Base-by-base conservation (phyloP, 2,113 vertebrate genomes). In the Strix uralensis region DNA sequence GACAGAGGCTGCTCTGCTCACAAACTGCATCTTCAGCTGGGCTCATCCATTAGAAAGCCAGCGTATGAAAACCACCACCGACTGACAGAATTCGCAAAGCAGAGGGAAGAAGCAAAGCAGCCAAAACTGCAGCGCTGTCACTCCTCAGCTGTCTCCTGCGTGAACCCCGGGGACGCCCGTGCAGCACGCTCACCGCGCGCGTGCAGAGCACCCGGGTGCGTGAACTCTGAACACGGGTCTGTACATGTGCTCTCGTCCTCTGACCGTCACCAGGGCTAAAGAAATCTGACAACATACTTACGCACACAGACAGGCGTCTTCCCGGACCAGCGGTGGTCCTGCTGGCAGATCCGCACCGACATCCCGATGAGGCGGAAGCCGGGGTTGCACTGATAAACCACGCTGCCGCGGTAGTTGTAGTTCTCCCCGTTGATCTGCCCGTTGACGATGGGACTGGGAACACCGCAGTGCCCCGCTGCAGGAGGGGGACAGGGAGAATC, bases 331-430 rank as follows among this genome's bases (percentile, higher is more conserved):
- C 96, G 98, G 91, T 99, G 99, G 63, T 99, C 99, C 97, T 99
- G 99, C 97, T 99, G 99, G 97, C 99, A 99, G 97, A 99, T 99
- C 47, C 99, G 98, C 95, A 99, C 99, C 0, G 99, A 99, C 97
- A 99, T 99, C 12, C 99, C 99, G 18, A 99, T 99, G 9, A 99
- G 99, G 52, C 99, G 98, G 97, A 99, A 99, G 52, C 99, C 99
- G 9, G 99, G 99, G 86, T 98, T 98, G 93, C 99, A 99, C 97
- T 99, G 99, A 96, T 99, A 99, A 26, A 99, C 99, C 92, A 99
- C 99, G 3, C 99, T 99, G 96, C 99, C 99, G 7, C 99, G 98
- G 97, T 99, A 99, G 97, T 98, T 99, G 97, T 98, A 99, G 97
- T 99, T 99, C 97, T 99, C 99, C 3, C 99, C 99, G 1, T 98